Base-by-base conservation (phyloP, 2,797 vertebrate genomes). In the Lophius americanus region DNA sequence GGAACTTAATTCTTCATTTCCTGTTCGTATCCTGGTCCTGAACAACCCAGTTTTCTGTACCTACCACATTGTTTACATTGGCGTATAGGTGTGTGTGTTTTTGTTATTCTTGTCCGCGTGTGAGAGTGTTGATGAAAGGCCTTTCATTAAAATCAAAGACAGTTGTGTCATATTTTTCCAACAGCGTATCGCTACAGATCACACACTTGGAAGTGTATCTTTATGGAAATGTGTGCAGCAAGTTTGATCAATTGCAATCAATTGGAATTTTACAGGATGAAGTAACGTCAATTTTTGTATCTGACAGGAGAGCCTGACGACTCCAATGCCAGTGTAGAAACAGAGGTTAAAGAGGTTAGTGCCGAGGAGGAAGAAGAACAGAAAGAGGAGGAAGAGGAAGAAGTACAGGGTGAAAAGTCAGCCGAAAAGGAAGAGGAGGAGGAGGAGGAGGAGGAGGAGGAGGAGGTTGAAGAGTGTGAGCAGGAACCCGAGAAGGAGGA, bases 1-100 rank as follows among this genome's bases (percentile, higher is more conserved):
- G 83, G 87, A 90, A 85, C 85, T 77, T 81, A 86, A 87, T 84
- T 85, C 79, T 81, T 85, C 65, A 86, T 92, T 92, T 92, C 91
- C 91, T 90, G 80, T 78, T 85, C 80, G 75, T 81, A 82, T 85
- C 85, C 84, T 79, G 75, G 51, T 69, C 33, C 52, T 51, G 51
- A 62, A 89, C 84, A 89, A 70, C 80, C 76, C 6, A 9, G 51
- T 81, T 85, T 85, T 91, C 56, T 88, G 74, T 74, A 36, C 51
- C 59, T 41, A 62, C 51, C 14, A 53, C 69, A 75, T 88, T 88
- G 72, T 83, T 86, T 73, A 85, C 66, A 68, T 86, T 77, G 63
- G 64, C n/a, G 36, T 51, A 7, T 12, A 54, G 23, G 51, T n/a
- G 57, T 57, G 64, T 81, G 64, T 81, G 75, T 83, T 81, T 82